A percentile compares a stretch with the other conserved stretches of the same genome.
These are phyloP conservation scores for Drosophila seguyi DNA, from an alignment of 1,140 invertebrate species.

Conservation along the genomic window DNA sequence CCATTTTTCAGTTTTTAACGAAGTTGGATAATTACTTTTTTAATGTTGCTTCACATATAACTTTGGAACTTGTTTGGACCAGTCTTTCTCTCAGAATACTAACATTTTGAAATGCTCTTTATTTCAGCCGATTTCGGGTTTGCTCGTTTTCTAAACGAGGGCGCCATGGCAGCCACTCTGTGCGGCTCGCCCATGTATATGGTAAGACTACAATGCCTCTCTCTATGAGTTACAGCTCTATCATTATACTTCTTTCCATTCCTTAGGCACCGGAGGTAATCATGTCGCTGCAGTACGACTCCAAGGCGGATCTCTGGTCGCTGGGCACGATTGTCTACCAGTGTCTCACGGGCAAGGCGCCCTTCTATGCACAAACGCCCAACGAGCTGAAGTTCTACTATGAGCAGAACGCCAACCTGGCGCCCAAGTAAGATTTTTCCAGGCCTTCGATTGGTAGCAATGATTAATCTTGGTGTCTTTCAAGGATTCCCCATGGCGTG, in stretches of 20 bases:
- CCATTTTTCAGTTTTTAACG: constrained; percentile 3
- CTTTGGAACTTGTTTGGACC: not conserved
- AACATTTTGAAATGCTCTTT: constrained; percentile 17
- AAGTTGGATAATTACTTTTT: not conserved
- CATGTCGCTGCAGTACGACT: constrained; percentile 99
- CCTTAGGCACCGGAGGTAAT: constrained; percentile 98
- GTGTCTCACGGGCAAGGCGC: constrained; percentile 98
- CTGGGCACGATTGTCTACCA: constrained; percentile 99
- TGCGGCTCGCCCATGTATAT: constrained; percentile 99
- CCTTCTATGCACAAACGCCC: constrained; percentile 99
- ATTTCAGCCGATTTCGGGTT: constrained; percentile 98
- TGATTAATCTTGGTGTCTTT: constrained; percentile 37
- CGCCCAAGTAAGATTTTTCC: constrained; percentile 92
- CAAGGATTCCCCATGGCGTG: constrained; percentile 96
- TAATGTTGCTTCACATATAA: not conserved
- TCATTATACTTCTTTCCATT: constrained; percentile 3
- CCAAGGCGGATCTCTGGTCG: constrained; percentile 99
- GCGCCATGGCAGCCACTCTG: constrained; percentile 99
- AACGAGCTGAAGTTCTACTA: constrained; percentile 99
- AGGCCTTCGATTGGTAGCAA: not conserved
- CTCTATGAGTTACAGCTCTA: not conserved
- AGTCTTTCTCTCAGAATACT: not conserved
- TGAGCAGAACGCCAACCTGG: constrained; percentile 97
- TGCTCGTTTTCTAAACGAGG: constrained; percentile 98
- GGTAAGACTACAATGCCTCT: constrained; percentile 86